Percentiles rank a stretch among this genome's conserved stretches.
Evolutionary conservation across 2,888 invertebrate species (phyloP).

Genomic region (Drosophila leonis): DNA sequence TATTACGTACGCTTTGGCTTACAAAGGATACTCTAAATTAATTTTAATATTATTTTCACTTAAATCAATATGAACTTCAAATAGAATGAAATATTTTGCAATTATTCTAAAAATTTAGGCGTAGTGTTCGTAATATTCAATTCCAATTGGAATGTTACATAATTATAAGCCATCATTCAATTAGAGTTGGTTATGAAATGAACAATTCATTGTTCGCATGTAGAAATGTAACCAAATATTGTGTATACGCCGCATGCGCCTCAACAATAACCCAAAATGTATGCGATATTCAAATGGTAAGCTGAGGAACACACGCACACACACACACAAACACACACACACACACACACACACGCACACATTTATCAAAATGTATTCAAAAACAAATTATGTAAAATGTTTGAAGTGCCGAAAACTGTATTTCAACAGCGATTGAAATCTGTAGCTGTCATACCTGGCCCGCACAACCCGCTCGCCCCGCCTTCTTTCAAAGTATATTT

Average conservation of each 20-base stretch:
- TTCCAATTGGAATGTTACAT: neutral
- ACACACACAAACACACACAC: slow-evolving; percentile 6
- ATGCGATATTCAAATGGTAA: slow-evolving; percentile 34
- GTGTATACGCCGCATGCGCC: slow-evolving; percentile 29
- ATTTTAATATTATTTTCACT: neutral
- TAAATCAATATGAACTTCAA: neutral
- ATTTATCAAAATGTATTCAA: slow-evolving; percentile 49
- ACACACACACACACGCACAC: neutral
- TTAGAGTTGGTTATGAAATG: neutral
- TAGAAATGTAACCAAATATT: slow-evolving; percentile 33
- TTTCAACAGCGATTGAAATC: slow-evolving; percentile 69
- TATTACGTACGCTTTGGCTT: neutral
- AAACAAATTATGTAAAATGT: slow-evolving; percentile 65
- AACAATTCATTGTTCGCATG: slow-evolving; percentile 8
- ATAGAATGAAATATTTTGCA: neutral
- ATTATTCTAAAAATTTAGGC: neutral
- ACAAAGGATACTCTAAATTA: neutral
- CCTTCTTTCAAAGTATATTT: slow-evolving; percentile 53
- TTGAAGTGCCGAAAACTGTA: slow-evolving; percentile 63
- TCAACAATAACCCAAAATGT: slow-evolving; percentile 26
- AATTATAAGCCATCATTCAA: neutral
- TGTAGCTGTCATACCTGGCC: slow-evolving; percentile 38
- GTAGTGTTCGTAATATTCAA: neutral
- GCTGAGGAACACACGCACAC: neutral
- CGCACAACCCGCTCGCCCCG: neutral